Base-by-base conservation (phyloP, 2,113 vertebrate genomes). In the Penelope pileata region DNA sequence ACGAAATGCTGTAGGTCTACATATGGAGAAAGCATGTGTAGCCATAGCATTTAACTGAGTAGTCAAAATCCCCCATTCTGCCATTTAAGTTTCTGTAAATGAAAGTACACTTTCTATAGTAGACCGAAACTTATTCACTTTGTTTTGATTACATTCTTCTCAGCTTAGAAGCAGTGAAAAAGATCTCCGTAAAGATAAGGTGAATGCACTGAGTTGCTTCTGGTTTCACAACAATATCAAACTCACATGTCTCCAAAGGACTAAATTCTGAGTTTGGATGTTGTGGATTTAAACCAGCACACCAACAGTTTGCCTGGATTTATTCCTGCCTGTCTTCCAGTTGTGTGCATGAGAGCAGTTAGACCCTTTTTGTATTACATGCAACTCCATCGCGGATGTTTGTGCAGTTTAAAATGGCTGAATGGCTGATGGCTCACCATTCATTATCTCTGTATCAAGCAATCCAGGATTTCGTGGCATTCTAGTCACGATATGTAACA, bases 401-500 rank as follows among this genome's bases (percentile, higher is more conserved):
- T 82, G 56, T 91, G 91, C 60, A n/a, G 5, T 82, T 38, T 60
- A 42, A 94, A 92, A 94, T 89, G 94, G 78, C 89, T 92, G 86
- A 8, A 68, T 45, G 69, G 74, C 88, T 93, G 74, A 77, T 91
- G 87, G 87, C 58, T 94, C 78, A 26, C 79, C 74, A 58, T 88
- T 91, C 63, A 50, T 88, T 83, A n/a, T n/a, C 90, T 83, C 22
- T 51, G 21, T 58, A 68, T 60, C 85, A 86, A 60, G 73, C 85
- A 86, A 59, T 59, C 67, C 69, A 6, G 83, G 93, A 94, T 96
- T 86, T 85, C 76, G 93, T 88, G 94, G 97, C 91, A 96, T 97
- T 97, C 95, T 60, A 89, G 92, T 91, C 89, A 96, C 86, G 87
- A 93, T 80, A 96, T 16, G 74, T 54, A 89, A 58, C 94, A 96